These are phyloP conservation scores for Acanthosepion lycidas DNA, from an alignment of 2,888 invertebrate genomes.

Conservation along the genomic window DNA sequence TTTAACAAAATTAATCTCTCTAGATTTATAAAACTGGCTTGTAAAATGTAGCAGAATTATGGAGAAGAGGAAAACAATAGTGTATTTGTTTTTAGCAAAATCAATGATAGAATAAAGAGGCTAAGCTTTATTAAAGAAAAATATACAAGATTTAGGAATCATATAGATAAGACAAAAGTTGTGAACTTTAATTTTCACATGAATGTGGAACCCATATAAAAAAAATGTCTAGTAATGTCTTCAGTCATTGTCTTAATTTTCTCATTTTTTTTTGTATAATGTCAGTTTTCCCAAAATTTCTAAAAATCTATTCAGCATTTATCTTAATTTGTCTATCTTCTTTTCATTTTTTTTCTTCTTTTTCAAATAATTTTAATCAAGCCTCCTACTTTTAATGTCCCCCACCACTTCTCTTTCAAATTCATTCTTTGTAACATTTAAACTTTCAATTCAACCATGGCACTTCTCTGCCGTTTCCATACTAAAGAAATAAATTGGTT, in stretches of 20 bases:
- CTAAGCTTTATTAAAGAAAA: too few species aligned
- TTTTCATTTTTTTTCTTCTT: background rate
- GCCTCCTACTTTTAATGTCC: background rate
- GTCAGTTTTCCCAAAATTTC: background rate
- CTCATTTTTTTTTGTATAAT: background rate
- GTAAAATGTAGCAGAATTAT: too few species aligned
- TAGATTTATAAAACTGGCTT: too few species aligned
- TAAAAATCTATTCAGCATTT: background rate
- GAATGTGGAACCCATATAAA: too few species aligned
- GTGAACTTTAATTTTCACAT: too few species aligned
- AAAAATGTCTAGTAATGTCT: too few species aligned
- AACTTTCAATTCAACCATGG: background rate
- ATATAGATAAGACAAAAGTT: too few species aligned
- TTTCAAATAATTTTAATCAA: background rate
- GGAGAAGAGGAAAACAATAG: too few species aligned
- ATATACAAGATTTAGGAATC: too few species aligned
- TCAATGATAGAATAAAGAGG: too few species aligned
- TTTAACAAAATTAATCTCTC: too few species aligned
- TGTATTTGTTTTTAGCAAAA: too few species aligned
- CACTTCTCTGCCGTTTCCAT: background rate
- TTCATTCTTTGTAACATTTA: background rate
- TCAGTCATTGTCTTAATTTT: background rate
- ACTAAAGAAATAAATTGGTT: background rate
- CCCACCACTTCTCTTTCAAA: background rate
- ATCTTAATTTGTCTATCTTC: background rate